Conservation (phyloP, 37 sponge, comb jelly and placozoan genomes). For the Diacarnus erythraeanus region DNA sequence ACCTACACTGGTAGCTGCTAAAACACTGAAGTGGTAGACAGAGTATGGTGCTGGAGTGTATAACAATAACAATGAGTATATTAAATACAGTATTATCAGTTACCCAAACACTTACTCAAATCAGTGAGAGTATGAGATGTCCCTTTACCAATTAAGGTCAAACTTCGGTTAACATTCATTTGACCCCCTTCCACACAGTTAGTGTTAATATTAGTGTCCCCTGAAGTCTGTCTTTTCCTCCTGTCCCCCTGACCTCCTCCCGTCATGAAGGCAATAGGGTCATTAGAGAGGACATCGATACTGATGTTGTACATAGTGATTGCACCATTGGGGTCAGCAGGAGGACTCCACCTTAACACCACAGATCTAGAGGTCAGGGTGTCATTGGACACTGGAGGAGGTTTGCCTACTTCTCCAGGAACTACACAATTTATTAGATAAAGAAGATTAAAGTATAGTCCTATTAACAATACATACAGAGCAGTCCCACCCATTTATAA, state of each 20-base stretch:
- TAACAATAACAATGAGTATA: neutral
- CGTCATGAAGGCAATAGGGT: neutral
- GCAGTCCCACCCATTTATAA: slow-evolving; percentile 10
- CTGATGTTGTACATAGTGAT: slow-evolving; percentile 17
- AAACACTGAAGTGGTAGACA: slow-evolving; percentile 31
- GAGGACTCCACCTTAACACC: slow-evolving; percentile 9
- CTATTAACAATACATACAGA: too few relatives aligned
- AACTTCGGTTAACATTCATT: neutral
- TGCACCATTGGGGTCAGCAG: slow-evolving; percentile 30
- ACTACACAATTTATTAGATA: neutral
- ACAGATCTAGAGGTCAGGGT: neutral
- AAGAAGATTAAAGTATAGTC: too few relatives aligned
- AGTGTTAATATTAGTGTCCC: neutral
- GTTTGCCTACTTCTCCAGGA: slow-evolving; percentile 7
- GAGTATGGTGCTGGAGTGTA: slow-evolving; percentile 36
- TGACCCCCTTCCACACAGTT: slow-evolving; percentile 22
- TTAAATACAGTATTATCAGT: too few relatives aligned
- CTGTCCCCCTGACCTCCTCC: neutral
- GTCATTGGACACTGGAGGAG: neutral
- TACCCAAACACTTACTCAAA: slow-evolving; percentile 36
- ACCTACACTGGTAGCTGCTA: slow-evolving; percentile 23
- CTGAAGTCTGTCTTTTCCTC: slow-evolving; percentile 22
- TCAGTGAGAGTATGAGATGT: slow-evolving; percentile 16
- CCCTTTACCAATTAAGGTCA: slow-evolving; percentile 10
- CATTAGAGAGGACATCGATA: slow-evolving; percentile 4